phyloP scores from a whole-genome alignment of 92 coral and sea anemone species.

The Phymanthus crucifer region DNA sequence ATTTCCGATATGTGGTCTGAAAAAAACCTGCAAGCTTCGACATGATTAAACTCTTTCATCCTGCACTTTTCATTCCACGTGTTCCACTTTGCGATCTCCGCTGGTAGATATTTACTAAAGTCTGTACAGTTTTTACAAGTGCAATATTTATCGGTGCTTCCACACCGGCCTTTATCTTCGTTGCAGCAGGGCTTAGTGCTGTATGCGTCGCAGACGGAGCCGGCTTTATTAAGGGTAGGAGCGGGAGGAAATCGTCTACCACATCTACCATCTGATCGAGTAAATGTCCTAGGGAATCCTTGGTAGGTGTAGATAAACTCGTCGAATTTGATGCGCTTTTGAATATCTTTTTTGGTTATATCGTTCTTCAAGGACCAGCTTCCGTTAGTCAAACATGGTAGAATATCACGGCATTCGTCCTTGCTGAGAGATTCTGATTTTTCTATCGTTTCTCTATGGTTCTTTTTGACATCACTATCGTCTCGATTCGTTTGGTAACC shows the following conservation, averaged over 20 bases:
- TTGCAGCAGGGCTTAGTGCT: conserved; percentile 67
- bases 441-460: neutral
- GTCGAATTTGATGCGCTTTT: conserved; percentile 43
- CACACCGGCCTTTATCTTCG: conserved; percentile 56
- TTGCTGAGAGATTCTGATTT: neutral
- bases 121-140: conserved; percentile 51
- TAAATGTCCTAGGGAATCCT: conserved; percentile 51
- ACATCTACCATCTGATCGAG: conserved; percentile 56
- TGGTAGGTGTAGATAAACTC: conserved; percentile 46
- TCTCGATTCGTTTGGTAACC: neutral
- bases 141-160: conserved; percentile 50
- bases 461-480: neutral
- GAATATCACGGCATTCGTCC: conserved; percentile 4
- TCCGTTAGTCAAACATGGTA: conserved; percentile 50
- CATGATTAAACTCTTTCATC: conserved; percentile 27
- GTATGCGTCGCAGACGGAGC: conserved; percentile 53
- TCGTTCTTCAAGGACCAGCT: conserved; percentile 51
- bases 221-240: neutral
- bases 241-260: conserved; percentile 33
- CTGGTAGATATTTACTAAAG: conserved; percentile 52
- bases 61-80: conserved; percentile 35
- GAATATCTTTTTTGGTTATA: conserved; percentile 30
- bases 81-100: conserved; percentile 60
- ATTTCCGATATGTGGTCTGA: conserved; percentile 38
- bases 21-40: conserved; percentile 41